Base-by-base conservation (phyloP, 2,113 vertebrate species). In the Amphilophus citrinellus region DNA sequence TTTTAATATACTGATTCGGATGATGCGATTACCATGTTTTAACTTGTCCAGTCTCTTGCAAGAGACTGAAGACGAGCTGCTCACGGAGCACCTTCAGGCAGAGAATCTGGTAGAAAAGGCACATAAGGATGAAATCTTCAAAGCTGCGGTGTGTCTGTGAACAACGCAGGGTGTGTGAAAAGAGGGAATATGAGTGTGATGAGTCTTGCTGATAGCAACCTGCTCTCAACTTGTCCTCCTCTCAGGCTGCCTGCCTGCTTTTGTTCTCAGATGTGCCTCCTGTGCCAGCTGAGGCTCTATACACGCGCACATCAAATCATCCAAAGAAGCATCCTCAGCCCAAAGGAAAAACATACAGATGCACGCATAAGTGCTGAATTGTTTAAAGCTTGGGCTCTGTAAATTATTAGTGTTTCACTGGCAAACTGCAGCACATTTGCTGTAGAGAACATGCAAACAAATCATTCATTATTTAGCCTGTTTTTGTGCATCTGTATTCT, bases 181-280 rank as follows among this genome's bases (percentile, higher is more conserved):
- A 71, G 35, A n/a, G 42, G 27, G 35, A 81, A 80, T 84, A 35
- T 76, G 87, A 82, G 78, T 86, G 78, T 80, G 93, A 93, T 90
- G 82, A 90, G 88, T 91, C 92, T 85, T 37, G 62, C 88, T 92
- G 93, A 93, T 94, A 56, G 92, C 89, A 92, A 89, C 93, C 89
- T 92, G 91, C 92, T 92, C 92, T 92, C 84, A 89, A 89, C 78
- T 92, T 88, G 78, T 91, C 85, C 88, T 83, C 62, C 61, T 91
- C 80, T 77, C 84, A 73, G 77, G 84, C 89, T 84, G 86, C 89
- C 89, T 86, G 91, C 82, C 87, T 76, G 90, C 86, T 91, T 87
- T 88, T 76, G 85, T 91, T 82, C 78, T 90, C 88, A 78, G 84
- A 90, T 90, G 87, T 44, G 80, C 89, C 63, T 91, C 73, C 76